phyloP scores from a whole-genome alignment of 1,140 invertebrate species.

The Zaprionus taronus region DNA sequence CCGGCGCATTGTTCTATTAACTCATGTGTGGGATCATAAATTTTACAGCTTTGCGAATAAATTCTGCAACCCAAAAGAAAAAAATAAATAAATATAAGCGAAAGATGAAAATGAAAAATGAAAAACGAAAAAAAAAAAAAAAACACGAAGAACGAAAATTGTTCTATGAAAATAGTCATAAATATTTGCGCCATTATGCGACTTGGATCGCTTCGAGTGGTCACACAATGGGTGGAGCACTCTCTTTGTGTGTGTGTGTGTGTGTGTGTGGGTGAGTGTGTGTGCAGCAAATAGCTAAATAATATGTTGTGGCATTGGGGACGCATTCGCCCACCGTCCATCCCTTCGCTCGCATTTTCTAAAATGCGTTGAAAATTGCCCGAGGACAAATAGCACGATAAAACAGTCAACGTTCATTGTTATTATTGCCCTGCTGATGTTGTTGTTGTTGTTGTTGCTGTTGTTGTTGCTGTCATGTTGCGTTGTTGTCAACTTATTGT shows the following conservation, averaged over 20 bases:
- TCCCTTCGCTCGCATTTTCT: constrained; percentile 38
- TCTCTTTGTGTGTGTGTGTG: constrained; percentile 3
- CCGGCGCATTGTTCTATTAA: constrained; percentile 74
- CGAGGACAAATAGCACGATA: constrained; percentile 70
- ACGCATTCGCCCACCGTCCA: constrained; percentile 21
- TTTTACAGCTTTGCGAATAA: constrained; percentile 76
- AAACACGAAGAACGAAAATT: constrained; percentile 2
- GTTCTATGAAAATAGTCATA: constrained; percentile 70
- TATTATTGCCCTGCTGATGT: constrained; percentile 51
- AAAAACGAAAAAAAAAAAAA: constrained; percentile 28
- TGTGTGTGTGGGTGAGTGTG: background rate
- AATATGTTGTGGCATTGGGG: constrained; percentile 43
- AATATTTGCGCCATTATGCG: constrained; percentile 76
- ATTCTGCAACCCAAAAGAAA: constrained; percentile 40
- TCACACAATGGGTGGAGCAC: constrained; percentile 6
- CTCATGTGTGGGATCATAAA: constrained; percentile 75
- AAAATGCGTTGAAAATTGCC: constrained; percentile 70
- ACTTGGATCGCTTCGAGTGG: constrained; percentile 66
- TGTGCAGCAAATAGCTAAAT: constrained; percentile 70
- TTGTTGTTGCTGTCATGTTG: constrained; percentile 8
- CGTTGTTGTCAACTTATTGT: constrained; percentile 69
- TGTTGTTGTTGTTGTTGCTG: constrained; percentile 19
- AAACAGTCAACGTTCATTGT: constrained; percentile 75
- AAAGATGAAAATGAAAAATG: constrained; percentile 18
- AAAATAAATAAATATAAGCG: constrained; percentile 12